Percentiles rank a stretch among this genome's conserved stretches.
These are phyloP conservation scores for Triplophysa siluroides DNA, from an alignment of 2,113 vertebrate species.

Conservation along the genomic window DNA sequence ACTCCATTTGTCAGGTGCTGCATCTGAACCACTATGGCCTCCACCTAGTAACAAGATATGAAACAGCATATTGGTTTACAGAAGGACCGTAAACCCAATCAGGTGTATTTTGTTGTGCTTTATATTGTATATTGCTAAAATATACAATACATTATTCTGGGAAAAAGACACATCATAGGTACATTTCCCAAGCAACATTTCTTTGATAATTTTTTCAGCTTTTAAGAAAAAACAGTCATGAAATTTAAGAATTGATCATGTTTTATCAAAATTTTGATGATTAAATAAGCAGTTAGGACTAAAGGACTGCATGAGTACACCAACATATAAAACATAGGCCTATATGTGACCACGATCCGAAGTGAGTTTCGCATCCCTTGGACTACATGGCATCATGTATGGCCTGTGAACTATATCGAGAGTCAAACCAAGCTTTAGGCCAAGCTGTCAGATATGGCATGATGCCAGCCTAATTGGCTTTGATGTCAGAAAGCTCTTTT, in stretches of 20 bases:
- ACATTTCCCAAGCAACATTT: too few relatives aligned
- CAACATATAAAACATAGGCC: neutral
- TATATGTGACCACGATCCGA: neutral
- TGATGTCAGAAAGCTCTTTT: constrained; percentile 47
- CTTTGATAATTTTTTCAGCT: too few relatives aligned
- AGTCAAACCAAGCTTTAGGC: neutral
- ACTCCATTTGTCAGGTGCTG: constrained; percentile 83
- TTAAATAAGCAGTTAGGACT: too few relatives aligned
- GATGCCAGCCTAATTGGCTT: constrained; percentile 58
- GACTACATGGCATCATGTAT: neutral
- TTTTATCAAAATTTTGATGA: too few relatives aligned
- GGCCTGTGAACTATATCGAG: neutral
- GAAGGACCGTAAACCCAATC: too few relatives aligned
- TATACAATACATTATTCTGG: too few relatives aligned
- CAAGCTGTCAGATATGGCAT: constrained; percentile 26
- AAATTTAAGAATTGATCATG: too few relatives aligned
- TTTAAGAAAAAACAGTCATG: too few relatives aligned
- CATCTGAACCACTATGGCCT: constrained; percentile 86
- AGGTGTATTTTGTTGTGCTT: too few relatives aligned
- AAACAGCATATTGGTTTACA: too few relatives aligned
- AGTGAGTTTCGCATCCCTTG: neutral
- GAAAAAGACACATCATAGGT: too few relatives aligned
- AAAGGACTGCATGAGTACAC: neutral
- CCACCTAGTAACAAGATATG: constrained; percentile 76
- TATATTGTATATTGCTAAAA: too few relatives aligned